Base-by-base conservation (phyloP, 2,888 invertebrate species). In the Leptura quadrifasciata region DNA sequence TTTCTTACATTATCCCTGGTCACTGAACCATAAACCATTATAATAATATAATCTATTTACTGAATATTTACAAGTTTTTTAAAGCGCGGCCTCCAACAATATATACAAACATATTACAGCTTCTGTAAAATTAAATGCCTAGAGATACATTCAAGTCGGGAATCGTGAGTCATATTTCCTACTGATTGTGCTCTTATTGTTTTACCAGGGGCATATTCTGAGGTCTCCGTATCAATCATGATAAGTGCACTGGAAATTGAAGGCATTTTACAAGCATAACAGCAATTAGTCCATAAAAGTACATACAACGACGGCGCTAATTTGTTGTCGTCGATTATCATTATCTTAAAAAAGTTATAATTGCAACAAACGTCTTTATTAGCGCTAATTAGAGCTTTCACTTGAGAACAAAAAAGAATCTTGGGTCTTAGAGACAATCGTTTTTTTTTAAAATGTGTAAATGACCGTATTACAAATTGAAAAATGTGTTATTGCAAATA, bases 51-150 rank as follows among this genome's bases (percentile, higher is more conserved):
- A 60, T 77, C 61, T 61, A 31, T 31, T 20, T 71, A 68, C 52
- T 18, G 71, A 71, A 61, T 71, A 61, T 71, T 58, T 60, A 58
- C 58, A 57, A 21, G 61, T 71, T 71, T 60, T 61, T 61, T 52
- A 31, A 24, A 1, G 17, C 10, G 39, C 58, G 17, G 71, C 61
- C 71, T 70, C 70, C 61, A 71, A 71, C 71, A 61, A 47, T 71
- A 52, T 61, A 61, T 47, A 52, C 54, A 47, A 61, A 47, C 52
- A 17, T 71, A 71, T 61, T 61, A 64, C 75, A 71, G 79, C 79
- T 79, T 74, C 79, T 79, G 79, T 79, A 75, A 77, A 79, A 79
- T 77, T 72, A 77, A 76, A 72, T 72, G 70, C 79, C 79, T 68
- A 17, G 21, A 52, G 71, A 27, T 52, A 71, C 24, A 47, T 61